Evolutionary conservation across 2,888 invertebrate genomes (phyloP).

Genomic region (Nomada goodeniana): DNA sequence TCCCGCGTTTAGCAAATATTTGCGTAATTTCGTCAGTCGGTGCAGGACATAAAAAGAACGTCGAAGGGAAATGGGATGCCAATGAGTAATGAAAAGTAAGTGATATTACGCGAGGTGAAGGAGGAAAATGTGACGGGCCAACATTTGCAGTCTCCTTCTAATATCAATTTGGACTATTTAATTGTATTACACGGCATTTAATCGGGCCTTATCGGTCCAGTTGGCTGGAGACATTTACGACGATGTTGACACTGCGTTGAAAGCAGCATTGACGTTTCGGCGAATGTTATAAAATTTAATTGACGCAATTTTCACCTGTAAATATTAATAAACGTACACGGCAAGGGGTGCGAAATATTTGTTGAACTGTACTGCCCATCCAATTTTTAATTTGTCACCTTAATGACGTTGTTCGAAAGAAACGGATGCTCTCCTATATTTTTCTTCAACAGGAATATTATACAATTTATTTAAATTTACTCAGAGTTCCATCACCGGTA

Average conservation of each 20-base stretch:
- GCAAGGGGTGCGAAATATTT: too few species aligned
- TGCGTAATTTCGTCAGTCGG: constrained; percentile 35
- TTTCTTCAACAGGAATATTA: too few species aligned
- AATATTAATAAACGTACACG: too few species aligned
- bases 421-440: too few species aligned
- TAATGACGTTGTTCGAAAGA: too few species aligned
- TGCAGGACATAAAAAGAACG: not conserved
- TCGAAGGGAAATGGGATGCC: not conserved
- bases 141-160: not conserved
- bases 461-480: too few species aligned
- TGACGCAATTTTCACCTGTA: not conserved
- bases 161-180: not conserved
- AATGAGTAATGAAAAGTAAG: constrained; percentile 10
- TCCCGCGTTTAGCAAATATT: constrained; percentile 51
- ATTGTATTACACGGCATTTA: too few species aligned
- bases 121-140: not conserved
- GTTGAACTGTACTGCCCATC: too few species aligned
- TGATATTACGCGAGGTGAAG: not conserved
- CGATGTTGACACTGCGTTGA: not conserved
- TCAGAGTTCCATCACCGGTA: too few species aligned
- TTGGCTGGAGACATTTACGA: not conserved
- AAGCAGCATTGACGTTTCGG: not conserved
- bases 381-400: too few species aligned
- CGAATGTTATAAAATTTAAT: not conserved
- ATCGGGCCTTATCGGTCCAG: too few species aligned